Evolutionary conservation across 2,113 vertebrate species (phyloP), one percentile per base, ranked within the genome.

Genomic region (Petaurus breviceps): DNA sequence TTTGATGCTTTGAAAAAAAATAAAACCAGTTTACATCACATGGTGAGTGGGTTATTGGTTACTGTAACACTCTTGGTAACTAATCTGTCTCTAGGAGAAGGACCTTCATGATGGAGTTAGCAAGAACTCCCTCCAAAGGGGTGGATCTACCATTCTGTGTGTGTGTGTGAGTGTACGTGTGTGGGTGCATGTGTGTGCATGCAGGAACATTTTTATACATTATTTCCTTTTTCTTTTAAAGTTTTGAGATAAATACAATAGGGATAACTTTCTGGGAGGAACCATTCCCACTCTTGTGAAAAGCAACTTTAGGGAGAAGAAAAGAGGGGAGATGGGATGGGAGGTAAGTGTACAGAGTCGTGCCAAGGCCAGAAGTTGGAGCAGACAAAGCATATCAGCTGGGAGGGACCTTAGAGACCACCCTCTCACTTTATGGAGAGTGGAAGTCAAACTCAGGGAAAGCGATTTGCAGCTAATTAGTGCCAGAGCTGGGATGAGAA

Each of bases 221-320:
- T 91, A 95, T 96, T 97, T 96, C 93, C 95, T 92, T 92, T 96
- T 92, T 95, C 92, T 90, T 94, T 96, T 95, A 51, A 91, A 97
- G 89, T 93, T 94, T 90, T 91, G 68, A 96, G 37, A 96, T 97
- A 94, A 95, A 93, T 92, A 61, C 91, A 94, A 91, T 92, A 51
- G 95, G 51, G 49, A 25, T 52, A 54, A 90, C 93, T 96, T 97
- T 97, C 89, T 94, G 55, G 24, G 47, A 95, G 93, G 93, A 95
- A 77, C 0, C 46, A 92, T 95, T 96, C 11, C 43, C 14, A 61
- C 11, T 96, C 96, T 54, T 95, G 51, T 94, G 93, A 97, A 97
- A 95, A 93, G 52, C 93, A 97, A 96, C 61, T 93, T 57, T 90
- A 51, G 94, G 47, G 96, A 49, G 46, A 90, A 90, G 28, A 7